Conservation (phyloP, 2,888 invertebrate species). For the Xiphydria camelus region DNA sequence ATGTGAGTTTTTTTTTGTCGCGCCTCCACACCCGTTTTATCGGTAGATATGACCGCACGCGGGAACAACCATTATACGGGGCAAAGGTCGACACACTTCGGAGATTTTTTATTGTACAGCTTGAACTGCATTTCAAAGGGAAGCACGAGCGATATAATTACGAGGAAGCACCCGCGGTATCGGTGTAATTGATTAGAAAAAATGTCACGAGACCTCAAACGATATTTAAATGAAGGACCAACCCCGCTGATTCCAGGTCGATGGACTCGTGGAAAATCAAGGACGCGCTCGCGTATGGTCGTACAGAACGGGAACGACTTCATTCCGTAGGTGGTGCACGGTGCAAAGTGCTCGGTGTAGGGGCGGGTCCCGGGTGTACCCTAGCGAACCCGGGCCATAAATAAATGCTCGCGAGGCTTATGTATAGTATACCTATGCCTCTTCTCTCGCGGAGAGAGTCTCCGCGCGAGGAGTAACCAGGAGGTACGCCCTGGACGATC, state of each 20-base stretch:
- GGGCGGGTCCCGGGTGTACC: constrained; percentile 51
- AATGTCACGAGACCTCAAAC: neutral
- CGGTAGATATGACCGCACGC: too few relatives aligned
- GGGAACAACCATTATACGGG: too few relatives aligned
- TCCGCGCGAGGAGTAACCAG: constrained; percentile 39
- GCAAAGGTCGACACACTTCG: too few relatives aligned
- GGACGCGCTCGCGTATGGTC: constrained; percentile 23
- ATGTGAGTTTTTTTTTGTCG: too few relatives aligned
- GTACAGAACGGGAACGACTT: constrained; percentile 36
- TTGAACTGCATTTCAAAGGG: too few relatives aligned
- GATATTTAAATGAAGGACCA: neutral
- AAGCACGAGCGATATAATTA: too few relatives aligned
- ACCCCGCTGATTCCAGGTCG: neutral
- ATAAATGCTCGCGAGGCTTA: constrained; percentile 54
- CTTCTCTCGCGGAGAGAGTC: constrained; percentile 27
- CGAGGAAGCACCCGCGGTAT: too few relatives aligned
- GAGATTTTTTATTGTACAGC: too few relatives aligned
- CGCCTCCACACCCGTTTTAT: too few relatives aligned
- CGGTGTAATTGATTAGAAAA: neutral
- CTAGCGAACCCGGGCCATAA: constrained; percentile 55
- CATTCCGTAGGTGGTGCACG: constrained; percentile 45
- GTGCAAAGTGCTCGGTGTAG: constrained; percentile 42
- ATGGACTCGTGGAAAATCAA: constrained; percentile 25
- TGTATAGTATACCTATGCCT: constrained; percentile 28
- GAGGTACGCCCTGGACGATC: constrained; percentile 53